Base-by-base conservation (phyloP, 2,888 invertebrate species). In the Loripinus fragilis region DNA sequence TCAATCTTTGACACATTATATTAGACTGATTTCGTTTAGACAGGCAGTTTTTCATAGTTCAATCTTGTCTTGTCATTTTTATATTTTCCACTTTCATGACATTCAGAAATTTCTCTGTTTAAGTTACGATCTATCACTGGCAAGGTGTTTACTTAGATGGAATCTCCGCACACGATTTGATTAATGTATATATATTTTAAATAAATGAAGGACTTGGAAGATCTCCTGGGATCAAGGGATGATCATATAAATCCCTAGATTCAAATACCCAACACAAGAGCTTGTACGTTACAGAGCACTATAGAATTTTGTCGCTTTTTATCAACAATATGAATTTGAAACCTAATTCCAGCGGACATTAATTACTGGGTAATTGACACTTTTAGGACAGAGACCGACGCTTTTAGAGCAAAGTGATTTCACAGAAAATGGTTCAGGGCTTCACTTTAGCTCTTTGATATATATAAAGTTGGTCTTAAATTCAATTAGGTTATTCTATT, bases 281-380 rank as follows among this genome's bases (percentile, higher is more conserved):
- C 55, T 55, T 15, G 55, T 55, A 28, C 25, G 55, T 55, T 33
- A 33, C 60, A 60, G 28, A 60, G 60, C 5, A 60, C 17, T 20
- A 23, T 5, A 20, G 15, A 17, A 33, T 60, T 60, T 60, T 76
- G 82, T 74, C 79, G 74, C 15, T 35, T 66, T 38, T 75, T 75
- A 78, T 83, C 83, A 71, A 75, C 68, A 69, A 23, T 38, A 23
- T 68, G 55, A 71, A 71, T 35, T 55, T 65, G 55, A 73, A 68
- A 83, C 42, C 69, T 83, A 83, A 83, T 35, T 28, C 76, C 64
- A 30, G 23, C 12, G 55, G 73, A 80, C 80, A 83, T 83, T 83
- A 83, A 83, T 83, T 83, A 80, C 76, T 20, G 25, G 60, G 69
- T 74, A 80, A 80, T 83, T 80, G 83, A 80, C 83, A 80, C 78